Conservation (phyloP, 53 echinoderm and acorn worm genomes). For the Holothuria leucospilota region DNA sequence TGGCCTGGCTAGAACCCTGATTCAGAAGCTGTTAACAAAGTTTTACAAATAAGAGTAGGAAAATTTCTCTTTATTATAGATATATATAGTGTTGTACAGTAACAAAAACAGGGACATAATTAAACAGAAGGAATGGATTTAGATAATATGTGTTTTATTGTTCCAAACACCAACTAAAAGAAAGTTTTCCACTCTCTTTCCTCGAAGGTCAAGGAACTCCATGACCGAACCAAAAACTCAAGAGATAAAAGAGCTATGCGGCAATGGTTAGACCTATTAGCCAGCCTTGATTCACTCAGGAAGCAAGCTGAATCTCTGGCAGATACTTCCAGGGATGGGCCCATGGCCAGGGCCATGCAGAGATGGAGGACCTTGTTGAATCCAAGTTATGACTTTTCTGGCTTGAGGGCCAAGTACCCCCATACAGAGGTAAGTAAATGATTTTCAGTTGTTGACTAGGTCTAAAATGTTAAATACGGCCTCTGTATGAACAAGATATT, state of each 20-base stretch:
- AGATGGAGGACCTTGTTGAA: slow-evolving; percentile 83
- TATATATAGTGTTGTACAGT: too few relatives aligned
- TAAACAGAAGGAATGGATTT: too few relatives aligned
- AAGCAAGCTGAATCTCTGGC: slow-evolving; percentile 27
- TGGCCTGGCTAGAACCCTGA: too few relatives aligned
- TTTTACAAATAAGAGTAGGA: too few relatives aligned
- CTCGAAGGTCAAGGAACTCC: slow-evolving; percentile 75
- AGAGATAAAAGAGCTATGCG: slow-evolving; percentile 89
- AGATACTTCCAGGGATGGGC: slow-evolving; percentile 58
- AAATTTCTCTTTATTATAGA: too few relatives aligned
- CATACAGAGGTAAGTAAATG: slow-evolving; percentile 82
- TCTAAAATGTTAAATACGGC: too few relatives aligned
- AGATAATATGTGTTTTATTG: too few relatives aligned
- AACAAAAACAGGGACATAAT: too few relatives aligned
- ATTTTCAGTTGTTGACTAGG: too few relatives aligned
- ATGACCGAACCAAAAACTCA: slow-evolving; percentile 86
- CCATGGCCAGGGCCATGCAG: slow-evolving; percentile 67
- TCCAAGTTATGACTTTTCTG: slow-evolving; percentile 84
- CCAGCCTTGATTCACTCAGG: slow-evolving; percentile 61
- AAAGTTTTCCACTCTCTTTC: not conserved
- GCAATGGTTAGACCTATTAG: slow-evolving; percentile 90
- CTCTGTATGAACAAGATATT: too few relatives aligned
- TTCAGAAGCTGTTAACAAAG: too few relatives aligned
- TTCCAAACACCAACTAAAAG: not conserved
- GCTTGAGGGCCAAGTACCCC: slow-evolving; percentile 86